Base-by-base conservation (phyloP, 2,113 vertebrate genomes). In the Oncorhynchus nerka region DNA sequence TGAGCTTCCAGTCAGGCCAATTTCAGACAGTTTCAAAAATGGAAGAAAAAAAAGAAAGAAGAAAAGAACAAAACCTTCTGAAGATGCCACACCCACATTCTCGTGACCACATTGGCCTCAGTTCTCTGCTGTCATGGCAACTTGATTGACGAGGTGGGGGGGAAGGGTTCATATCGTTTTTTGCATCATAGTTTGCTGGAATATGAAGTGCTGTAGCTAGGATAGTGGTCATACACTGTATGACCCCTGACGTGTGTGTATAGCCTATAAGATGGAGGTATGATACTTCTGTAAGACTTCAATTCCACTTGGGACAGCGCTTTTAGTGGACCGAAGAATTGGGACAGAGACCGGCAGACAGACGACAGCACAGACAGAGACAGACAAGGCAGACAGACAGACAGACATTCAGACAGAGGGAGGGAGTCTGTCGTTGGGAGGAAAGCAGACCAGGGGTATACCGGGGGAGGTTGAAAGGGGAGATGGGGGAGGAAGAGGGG, bases 1-100 rank as follows among this genome's bases (percentile, higher is more conserved):
- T 80, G 79, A 73, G 66, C 81, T 88, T 92, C 87, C 88, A 89
- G 90, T 90, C 84, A 72, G 86, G 82, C 83, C 79, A 79, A 86
- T 76, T 84, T 84, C 75, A 84, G 71, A 24, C 71, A 2, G 51
- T 55, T 76, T 84, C 64, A 77, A 84, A 89, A 83, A 81, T n/a
- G 69, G 62, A 70, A 81, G 75, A 77, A 80, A 30, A 72, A 34
- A 65, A 75, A 61, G 74, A 8, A 34, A 2, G 79, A 32, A 55
- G 70, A 1, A 71, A 57, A 49, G 16, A 39, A 76, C 49, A 74
- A 32, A 59, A 68, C 75, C 75, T 55, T 67, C 48, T 62, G 62
- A 55, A 75, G 75, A 79, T 67, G 66, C 61, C 65, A 77, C 57
- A 76, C 34, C 74, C 66, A 75, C 51, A 71, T 45, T 73, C 68